These are phyloP conservation scores for Chlorodrepanis virens DNA, from an alignment of 2,113 vertebrate species.

Conservation along the genomic window DNA sequence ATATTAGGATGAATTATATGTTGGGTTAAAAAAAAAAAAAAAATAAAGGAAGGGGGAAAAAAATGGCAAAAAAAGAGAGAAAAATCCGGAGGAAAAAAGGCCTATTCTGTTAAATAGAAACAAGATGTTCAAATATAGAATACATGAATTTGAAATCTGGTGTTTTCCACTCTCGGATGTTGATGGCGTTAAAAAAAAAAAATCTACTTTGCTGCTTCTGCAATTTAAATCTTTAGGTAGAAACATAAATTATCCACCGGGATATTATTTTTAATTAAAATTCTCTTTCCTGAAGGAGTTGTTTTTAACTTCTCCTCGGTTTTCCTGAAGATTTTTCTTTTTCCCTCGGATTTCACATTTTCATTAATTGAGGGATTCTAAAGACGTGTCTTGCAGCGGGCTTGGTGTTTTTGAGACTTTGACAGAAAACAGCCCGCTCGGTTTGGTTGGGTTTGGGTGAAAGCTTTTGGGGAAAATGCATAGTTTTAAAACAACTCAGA, in stretches of 20 bases:
- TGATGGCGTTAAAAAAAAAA: neutral
- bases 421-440: conserved; percentile 52
- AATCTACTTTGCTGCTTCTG: conserved; percentile 36
- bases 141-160: conserved; percentile 52
- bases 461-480: neutral
- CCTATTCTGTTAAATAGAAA: conserved; percentile 64
- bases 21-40: neutral
- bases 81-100: neutral
- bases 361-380: conserved; percentile 29
- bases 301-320: neutral
- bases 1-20: conserved; percentile 63
- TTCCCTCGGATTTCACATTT: neutral
- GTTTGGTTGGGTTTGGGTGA: conserved; percentile 38
- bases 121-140: conserved; percentile 67
- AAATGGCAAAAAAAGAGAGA: rapidly evolving
- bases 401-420: conserved; percentile 15
- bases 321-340: conserved; percentile 26
- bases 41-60: rapidly evolving
- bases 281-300: conserved; percentile 35
- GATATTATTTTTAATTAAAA: conserved; percentile 66
- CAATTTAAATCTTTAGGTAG: conserved; percentile 1
- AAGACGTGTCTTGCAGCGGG: neutral
- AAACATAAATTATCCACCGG: conserved; percentile 30
- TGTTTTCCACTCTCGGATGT: conserved; percentile 41
- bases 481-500: neutral